Percentiles rank a stretch among this genome's conserved stretches.
phyloP scores from a whole-genome alignment of 2,113 vertebrate species.

The Myrmecobius fasciatus region DNA sequence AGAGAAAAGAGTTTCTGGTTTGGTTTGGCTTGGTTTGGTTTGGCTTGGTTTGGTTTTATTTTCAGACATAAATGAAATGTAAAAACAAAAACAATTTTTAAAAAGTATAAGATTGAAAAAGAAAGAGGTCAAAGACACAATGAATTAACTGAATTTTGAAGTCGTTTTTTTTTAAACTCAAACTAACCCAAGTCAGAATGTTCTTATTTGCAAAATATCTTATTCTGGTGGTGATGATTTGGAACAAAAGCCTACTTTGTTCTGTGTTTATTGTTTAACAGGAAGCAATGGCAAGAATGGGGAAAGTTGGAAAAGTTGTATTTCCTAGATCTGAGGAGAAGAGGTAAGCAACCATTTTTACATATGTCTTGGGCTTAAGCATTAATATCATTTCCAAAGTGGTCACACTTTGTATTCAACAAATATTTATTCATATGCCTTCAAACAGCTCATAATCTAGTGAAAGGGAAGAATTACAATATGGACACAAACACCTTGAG shows the following conservation, averaged over 20 bases:
- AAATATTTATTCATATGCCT: background rate
- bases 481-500: background rate
- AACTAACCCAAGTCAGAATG: constrained; percentile 60
- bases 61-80: constrained; percentile 26
- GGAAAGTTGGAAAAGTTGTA: constrained; percentile 90
- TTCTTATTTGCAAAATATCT: constrained; percentile 77
- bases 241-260: constrained; percentile 75
- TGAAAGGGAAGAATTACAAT: background rate
- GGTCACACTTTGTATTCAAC: background rate
- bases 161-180: constrained; percentile 1
- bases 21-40: constrained; percentile 44
- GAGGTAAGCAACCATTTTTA: constrained; percentile 82
- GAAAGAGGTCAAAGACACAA: background rate
- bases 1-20: constrained; percentile 14
- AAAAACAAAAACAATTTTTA: background rate
- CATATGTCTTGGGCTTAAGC: background rate
- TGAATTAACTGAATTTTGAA: background rate
- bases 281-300: constrained; percentile 97
- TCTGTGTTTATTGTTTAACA: constrained; percentile 82
- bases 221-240: constrained; percentile 78
- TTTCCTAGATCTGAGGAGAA: constrained; percentile 86
- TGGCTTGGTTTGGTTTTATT: constrained; percentile 51
- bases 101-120: background rate
- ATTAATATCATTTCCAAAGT: background rate
- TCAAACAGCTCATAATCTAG: background rate